Evolutionary conservation across 2,113 vertebrate species (phyloP).

Genomic region (Lethenteron camtschaticum): DNA sequence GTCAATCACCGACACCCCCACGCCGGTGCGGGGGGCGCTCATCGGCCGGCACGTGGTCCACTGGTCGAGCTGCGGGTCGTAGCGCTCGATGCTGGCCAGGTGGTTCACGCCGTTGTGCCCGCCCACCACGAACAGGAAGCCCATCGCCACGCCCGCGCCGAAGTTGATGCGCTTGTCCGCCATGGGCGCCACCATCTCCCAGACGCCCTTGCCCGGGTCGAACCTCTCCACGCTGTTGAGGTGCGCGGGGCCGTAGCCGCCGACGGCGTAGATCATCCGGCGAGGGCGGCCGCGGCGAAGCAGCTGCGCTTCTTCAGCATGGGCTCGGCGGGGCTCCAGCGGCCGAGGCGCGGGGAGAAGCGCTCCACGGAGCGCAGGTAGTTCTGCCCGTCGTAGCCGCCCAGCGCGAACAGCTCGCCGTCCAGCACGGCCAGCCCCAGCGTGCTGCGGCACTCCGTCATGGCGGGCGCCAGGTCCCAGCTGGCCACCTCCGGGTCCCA

Average conservation of each 20-base stretch:
- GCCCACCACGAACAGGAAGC: conserved; percentile 91
- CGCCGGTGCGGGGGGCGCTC: conserved; percentile 86
- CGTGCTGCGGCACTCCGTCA: conserved; percentile 75
- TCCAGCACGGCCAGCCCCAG: conserved; percentile 66
- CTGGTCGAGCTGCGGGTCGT: conserved; percentile 88
- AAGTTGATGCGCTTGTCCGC: conserved; percentile 95
- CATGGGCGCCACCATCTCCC: conserved; percentile 92
- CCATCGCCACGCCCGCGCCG: conserved; percentile 78
- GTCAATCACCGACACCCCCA: conserved; percentile 77
- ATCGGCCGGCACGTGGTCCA: conserved; percentile 88
- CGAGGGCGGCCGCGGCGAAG: conserved; percentile 66
- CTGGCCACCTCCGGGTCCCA: conserved; percentile 93
- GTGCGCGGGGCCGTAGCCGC: conserved; percentile 79
- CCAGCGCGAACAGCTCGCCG: conserved; percentile 73
- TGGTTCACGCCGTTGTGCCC: conserved; percentile 94
- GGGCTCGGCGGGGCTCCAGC: conserved; percentile 76
- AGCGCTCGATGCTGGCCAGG: conserved; percentile 85
- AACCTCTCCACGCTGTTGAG: conserved; percentile 98
- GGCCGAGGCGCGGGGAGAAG: conserved; percentile 65
- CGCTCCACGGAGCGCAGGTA: conserved; percentile 85
- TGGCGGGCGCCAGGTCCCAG: conserved; percentile 59
- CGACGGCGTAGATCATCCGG: conserved; percentile 90
- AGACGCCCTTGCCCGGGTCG: conserved; percentile 74
- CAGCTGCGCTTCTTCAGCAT: conserved; percentile 87
- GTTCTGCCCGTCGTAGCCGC: conserved; percentile 80